A percentile compares a stretch with the other conserved stretches of the same genome.
phyloP scores from a whole-genome alignment of 2,113 vertebrate species.

The Strigops habroptila region DNA sequence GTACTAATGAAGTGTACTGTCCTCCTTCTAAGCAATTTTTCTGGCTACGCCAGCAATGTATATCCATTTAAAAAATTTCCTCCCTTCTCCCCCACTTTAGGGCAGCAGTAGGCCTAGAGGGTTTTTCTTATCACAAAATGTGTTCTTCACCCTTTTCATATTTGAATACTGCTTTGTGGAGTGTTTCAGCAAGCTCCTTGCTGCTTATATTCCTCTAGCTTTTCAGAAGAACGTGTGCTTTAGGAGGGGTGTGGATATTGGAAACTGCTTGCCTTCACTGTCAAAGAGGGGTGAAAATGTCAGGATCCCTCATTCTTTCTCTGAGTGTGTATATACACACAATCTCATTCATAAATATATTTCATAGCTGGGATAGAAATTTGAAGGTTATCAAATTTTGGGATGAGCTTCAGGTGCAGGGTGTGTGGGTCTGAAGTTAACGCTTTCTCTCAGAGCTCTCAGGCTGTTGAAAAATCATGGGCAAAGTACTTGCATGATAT shows the following conservation, averaged over 20 bases:
- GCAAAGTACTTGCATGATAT: neutral
- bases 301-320: neutral
- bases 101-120: rapidly evolving
- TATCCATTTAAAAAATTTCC: neutral
- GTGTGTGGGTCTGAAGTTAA: neutral
- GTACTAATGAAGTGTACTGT: neutral
- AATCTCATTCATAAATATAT: neutral
- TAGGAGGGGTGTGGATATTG: neutral
- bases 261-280: neutral
- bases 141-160: neutral
- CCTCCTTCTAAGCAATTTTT: neutral
- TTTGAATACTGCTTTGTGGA: neutral
- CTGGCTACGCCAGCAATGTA: neutral
- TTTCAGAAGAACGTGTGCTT: neutral
- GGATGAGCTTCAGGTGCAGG: neutral
- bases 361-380: neutral
- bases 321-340: rapidly evolving
- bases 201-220: neutral
- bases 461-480: neutral
- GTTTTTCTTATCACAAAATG: neutral
- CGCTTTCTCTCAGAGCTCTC: neutral
- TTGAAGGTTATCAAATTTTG: neutral
- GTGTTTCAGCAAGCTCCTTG: neutral
- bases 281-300: neutral
- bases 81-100: neutral